phyloP scores from a whole-genome alignment of 1,140 invertebrate genomes.

The Dendrolimus kikuchii region DNA sequence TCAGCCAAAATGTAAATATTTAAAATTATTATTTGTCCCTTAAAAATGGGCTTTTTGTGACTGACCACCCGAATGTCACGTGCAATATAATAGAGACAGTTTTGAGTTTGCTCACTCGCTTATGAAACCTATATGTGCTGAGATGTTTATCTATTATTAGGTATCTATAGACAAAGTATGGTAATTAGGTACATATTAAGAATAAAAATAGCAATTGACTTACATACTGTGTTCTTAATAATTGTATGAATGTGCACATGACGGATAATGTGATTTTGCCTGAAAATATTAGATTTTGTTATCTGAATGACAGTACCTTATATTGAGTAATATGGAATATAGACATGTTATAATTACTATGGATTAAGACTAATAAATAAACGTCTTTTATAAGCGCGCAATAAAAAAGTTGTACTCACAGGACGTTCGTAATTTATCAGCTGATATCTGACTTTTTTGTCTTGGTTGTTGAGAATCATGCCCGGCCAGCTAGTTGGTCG shows the following conservation, averaged over 20 bases:
- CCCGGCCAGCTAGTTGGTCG: constrained; percentile 56
- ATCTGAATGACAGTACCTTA: not conserved
- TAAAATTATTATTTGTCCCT: no score
- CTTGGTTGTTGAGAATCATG: constrained; percentile 52
- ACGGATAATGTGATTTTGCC: constrained; percentile 37
- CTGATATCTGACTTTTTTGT: constrained; percentile 58
- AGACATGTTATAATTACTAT: no score
- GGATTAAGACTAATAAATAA: not conserved
- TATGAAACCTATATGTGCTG: no score
- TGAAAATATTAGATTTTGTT: constrained; percentile 18
- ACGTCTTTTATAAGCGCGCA: not conserved
- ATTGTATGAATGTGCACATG: constrained; percentile 36
- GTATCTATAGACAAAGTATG: no score
- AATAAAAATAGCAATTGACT: constrained; percentile 1
- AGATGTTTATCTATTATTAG: no score
- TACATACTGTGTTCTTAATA: constrained; percentile 11
- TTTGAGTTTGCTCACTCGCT: no score
- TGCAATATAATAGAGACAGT: no score
- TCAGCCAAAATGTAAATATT: no score
- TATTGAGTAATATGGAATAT: not conserved
- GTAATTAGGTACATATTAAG: not conserved
- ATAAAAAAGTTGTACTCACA: constrained; percentile 20
- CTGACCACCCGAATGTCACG: no score
- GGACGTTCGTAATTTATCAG: constrained; percentile 52
- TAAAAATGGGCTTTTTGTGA: no score